These are phyloP conservation scores for Agrilus biguttatus DNA, from an alignment of 2,888 invertebrate species.

Conservation along the genomic window DNA sequence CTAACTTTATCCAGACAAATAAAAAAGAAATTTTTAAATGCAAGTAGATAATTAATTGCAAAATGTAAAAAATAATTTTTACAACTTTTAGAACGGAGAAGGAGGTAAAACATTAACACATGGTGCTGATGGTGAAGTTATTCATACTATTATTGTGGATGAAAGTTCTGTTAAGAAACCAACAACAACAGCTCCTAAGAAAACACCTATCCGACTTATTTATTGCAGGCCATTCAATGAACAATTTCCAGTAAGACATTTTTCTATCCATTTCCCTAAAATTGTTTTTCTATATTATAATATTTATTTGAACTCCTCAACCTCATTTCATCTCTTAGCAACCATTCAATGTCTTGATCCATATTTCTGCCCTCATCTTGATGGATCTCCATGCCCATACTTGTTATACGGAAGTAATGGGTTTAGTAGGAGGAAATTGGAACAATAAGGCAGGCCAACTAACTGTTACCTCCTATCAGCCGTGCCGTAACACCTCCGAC, in stretches of 20 bases:
- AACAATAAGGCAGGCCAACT: conserved; percentile 24
- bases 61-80: not conserved
- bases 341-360: conserved; percentile 43
- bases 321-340: conserved; percentile 32
- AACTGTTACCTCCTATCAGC: conserved; percentile 39
- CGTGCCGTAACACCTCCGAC: conserved; percentile 48
- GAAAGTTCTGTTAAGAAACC: conserved; percentile 29
- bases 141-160: conserved; percentile 30
- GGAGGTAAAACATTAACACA: conserved; percentile 52
- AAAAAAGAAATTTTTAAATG: no score
- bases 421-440: conserved; percentile 49
- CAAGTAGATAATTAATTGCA: not conserved
- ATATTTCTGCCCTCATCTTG: conserved; percentile 43
- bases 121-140: conserved; percentile 42
- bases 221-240: conserved; percentile 43
- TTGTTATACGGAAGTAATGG: conserved; percentile 59
- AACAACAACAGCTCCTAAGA: conserved; percentile 23
- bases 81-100: conserved; percentile 36
- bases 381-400: conserved; percentile 60
- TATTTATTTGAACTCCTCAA: not conserved
- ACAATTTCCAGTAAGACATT: conserved; percentile 38
- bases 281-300: not conserved
- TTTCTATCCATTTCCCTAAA: not conserved
- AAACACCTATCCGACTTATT: conserved; percentile 40
- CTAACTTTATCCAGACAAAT: no score